Evolutionary conservation across 2,888 invertebrate species (phyloP).

Genomic region (Aphrophora alni): DNA sequence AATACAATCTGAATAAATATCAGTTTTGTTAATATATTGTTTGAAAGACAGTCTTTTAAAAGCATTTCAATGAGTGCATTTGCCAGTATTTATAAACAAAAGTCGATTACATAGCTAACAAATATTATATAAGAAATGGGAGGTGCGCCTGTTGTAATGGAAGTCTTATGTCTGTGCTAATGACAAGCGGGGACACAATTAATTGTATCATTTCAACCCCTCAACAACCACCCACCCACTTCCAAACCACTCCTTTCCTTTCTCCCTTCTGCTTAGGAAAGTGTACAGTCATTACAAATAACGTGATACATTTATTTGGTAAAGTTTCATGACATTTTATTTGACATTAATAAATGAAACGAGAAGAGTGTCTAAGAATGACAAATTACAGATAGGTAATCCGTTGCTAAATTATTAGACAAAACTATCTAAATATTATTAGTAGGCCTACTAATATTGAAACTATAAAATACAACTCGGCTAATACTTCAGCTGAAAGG

Average conservation of each 20-base stretch:
- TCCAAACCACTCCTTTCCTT: background rate
- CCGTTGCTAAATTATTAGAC: no score
- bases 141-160: background rate
- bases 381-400: no score
- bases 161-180: constrained; percentile 9
- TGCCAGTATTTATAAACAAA: background rate
- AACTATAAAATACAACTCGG: no score
- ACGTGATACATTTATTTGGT: background rate
- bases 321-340: background rate
- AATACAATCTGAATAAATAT: background rate
- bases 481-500: no score
- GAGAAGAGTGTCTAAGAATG: no score
- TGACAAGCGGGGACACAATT: constrained; percentile 7
- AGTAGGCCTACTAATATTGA: no score
- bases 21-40: background rate
- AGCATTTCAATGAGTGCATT: no score
- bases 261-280: background rate
- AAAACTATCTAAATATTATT: no score
- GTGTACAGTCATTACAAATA: background rate
- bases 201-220: background rate
- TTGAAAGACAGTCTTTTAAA: background rate
- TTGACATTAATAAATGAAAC: background rate
- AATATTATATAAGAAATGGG: background rate
- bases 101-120: background rate
- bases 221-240: background rate